Base-by-base conservation (phyloP, 2,888 invertebrate species). In the Sinodicranocentrus sp. region DNA sequence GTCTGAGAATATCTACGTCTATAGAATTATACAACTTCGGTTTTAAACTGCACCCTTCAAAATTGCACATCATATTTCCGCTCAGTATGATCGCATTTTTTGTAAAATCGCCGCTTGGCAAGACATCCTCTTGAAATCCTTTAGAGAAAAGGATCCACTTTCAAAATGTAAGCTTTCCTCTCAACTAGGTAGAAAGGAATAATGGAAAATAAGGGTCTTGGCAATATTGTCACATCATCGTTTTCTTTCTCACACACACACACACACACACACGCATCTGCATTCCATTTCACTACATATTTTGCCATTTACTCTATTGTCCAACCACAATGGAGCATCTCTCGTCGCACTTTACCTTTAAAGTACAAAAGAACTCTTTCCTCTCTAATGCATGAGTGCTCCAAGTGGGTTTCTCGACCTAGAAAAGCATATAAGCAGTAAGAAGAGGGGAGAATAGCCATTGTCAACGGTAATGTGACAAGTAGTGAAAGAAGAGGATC, bases 201-300 rank as follows among this genome's bases (percentile, higher is more conserved):
- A 59, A 63, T 63, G 48, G 44, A 65, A 28, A 73, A 73, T 39
- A 39, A 57, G 48, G 48, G 75, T 52, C 68, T 57, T 26, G 67
- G 59, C 76, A 67, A 59, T 77, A 77, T 57, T 77, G 76, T 77
- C 76, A 68, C 57, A 77, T 68, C 76, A 77, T 77, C 68, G 57
- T 77, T 68, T 77, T 67, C 33, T 52, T 57, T 61, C 72, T 39
- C 25, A 67, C 43, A n/a, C n/a, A n/a, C n/a, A n/a, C n/a, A n/a
- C n/a, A n/a, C n/a, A n/a, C n/a, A n/a, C n/a, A n/a, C n/a, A n/a
- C n/a, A n/a, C n/a, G n/a, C n/a, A 67, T 77, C 67, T 77, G 76
- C 76, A 68, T 77, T 67, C 76, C 76, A 23, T 77, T 59, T 57
- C 76, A 57, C 76, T 67, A 77, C 67, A 77, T 76, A 77, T 77